Evolutionary conservation across 2,888 invertebrate species (phyloP).

Genomic region (Cotesia congregata): DNA sequence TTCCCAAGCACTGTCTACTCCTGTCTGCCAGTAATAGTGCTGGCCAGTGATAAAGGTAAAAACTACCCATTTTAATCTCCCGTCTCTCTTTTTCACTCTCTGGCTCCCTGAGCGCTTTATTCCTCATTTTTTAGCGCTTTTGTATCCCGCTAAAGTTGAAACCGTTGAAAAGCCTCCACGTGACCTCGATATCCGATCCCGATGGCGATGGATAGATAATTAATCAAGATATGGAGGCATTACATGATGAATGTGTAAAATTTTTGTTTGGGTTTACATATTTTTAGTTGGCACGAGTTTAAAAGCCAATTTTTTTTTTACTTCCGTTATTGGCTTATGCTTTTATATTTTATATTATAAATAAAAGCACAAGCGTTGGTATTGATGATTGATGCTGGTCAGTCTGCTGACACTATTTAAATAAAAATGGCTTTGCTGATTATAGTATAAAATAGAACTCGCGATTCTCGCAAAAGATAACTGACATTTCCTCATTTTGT

Average conservation of each 20-base stretch:
- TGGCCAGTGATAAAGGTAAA: conserved; percentile 7
- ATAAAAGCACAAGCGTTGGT: neutral
- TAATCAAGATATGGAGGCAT: conserved; percentile 1
- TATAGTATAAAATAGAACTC: conserved; percentile 48
- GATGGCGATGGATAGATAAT: neutral
- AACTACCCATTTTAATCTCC: conserved; percentile 19
- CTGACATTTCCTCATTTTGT: conserved; percentile 51
- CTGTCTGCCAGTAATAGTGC: neutral
- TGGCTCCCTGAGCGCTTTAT: neutral
- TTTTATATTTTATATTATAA: too few relatives aligned
- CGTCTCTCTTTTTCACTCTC: neutral
- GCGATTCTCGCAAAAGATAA: conserved; percentile 49
- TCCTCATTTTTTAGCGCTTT: neutral
- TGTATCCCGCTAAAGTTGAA: neutral
- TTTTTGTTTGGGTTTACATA: neutral
- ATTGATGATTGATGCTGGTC: conserved; percentile 3
- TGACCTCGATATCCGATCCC: neutral
- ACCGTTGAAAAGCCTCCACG: neutral
- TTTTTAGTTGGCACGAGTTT: neutral
- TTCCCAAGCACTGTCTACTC: conserved; percentile 29
- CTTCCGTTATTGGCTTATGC: neutral
- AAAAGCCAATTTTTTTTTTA: neutral
- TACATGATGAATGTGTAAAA: conserved; percentile 1
- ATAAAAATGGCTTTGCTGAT: conserved; percentile 41
- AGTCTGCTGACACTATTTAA: neutral